Evolutionary conservation across 2,797 vertebrate genomes (phyloP), one percentile per base, ranked within the genome.

Genomic region (Gambelia wislizenii): DNA sequence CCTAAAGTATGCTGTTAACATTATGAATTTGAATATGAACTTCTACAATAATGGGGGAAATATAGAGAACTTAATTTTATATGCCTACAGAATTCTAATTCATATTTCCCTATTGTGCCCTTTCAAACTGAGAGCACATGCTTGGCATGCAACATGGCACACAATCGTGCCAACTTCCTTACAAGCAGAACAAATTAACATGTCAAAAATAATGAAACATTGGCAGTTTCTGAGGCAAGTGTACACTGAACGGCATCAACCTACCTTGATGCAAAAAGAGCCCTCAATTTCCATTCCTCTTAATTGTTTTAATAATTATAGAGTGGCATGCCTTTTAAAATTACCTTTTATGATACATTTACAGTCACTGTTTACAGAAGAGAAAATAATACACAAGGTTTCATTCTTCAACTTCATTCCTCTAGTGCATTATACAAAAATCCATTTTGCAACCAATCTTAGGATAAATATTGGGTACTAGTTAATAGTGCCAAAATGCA

Each of bases 161-260:
- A 44, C 1, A 52, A 77, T 54, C 61, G 52, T 89, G 42, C 85
- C 0, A 0, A 22, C 18, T 36, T 4, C n/a, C 87, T 93, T 86
- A 87, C 85, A 91, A 87, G 14, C 90, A 89, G 89, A 74, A 20
- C 85, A 80, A 47, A 89, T 85, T 87, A 89, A 84, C 2, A 59
- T 33, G 27, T 59, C 2, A 92, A 90, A 90, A 18, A 8, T 75
- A 93, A 86, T 22, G 47, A 92, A 92, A 36, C 10, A 87, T 33
- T 56, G 42, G 87, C 22, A n/a, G 61, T 69, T 20, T 78, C 1
- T 64, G 44, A 87, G 33, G 30, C 86, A 89, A 93, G 85, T 0
- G 2, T 16, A 89, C 87, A 78, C 87, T 70, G 75, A 92, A 52
- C 0, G 59, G 33, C 52, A 52, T 3, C 5, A 85, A 44, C 27